A percentile compares a stretch with the other conserved stretches of the same genome.
These are phyloP conservation scores for Hemistola chrysoprasaria DNA, from an alignment of 2,888 invertebrate genomes.

Conservation along the genomic window DNA sequence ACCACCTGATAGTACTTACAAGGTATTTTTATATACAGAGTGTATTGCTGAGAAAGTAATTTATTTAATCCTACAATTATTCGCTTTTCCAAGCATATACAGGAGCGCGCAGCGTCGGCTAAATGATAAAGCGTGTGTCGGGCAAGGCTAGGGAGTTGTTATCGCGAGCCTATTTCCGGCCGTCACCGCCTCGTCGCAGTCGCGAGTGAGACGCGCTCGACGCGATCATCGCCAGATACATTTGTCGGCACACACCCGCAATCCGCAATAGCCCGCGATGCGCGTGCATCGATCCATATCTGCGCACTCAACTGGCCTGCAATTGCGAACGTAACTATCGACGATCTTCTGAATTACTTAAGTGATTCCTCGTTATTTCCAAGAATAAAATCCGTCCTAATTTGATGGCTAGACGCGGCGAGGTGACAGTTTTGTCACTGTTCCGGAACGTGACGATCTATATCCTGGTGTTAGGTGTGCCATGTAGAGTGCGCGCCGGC, in stretches of 20 bases:
- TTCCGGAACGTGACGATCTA: constrained; percentile 54
- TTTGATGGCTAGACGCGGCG: constrained; percentile 38
- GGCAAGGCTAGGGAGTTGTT: constrained; percentile 72
- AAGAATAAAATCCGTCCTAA: constrained; percentile 38
- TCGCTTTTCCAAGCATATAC: constrained; percentile 63
- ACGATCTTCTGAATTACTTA: constrained; percentile 66
- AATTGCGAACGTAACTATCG: constrained; percentile 54
- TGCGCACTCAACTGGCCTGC: constrained; percentile 55
- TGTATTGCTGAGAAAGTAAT: constrained; percentile 53
- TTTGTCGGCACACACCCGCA: constrained; percentile 68
- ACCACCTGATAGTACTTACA: no score
- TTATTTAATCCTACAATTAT: constrained; percentile 77
- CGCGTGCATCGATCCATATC: constrained; percentile 64
- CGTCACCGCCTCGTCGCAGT: constrained; percentile 59
- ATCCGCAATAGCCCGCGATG: constrained; percentile 46
- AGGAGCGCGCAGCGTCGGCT: constrained; percentile 44
- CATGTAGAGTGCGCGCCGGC: constrained; percentile 55
- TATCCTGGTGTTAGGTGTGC: constrained; percentile 59
- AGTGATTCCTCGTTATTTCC: constrained; percentile 42
- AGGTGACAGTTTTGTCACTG: constrained; percentile 64
- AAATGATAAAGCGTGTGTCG: constrained; percentile 68
- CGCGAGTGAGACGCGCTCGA: constrained; percentile 51
- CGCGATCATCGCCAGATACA: constrained; percentile 76
- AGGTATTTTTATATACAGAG: constrained; percentile 15
- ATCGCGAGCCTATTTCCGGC: constrained; percentile 78